A percentile compares a stretch with the other conserved stretches of the same genome.
These are phyloP conservation scores for Speoplatyrhinus poulsoni DNA, from an alignment of 2,113 vertebrate species.

Conservation along the genomic window DNA sequence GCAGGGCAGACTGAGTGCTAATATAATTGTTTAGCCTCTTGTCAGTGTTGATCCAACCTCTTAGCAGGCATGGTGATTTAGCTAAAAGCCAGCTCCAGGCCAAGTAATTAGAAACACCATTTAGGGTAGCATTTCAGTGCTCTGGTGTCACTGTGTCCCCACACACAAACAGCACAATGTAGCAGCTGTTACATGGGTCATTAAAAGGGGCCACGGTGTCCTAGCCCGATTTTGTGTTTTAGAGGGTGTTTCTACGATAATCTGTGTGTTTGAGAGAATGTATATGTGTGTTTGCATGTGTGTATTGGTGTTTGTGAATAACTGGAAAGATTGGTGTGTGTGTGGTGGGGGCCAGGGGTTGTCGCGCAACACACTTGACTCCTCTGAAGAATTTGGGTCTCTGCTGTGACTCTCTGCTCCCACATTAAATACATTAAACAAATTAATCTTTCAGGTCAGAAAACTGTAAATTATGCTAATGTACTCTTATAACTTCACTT, in stretches of 20 bases:
- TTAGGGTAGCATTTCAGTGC: conserved; percentile 75
- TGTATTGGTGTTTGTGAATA: not conserved
- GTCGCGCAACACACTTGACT: too few species aligned
- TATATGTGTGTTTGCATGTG: conserved; percentile 11
- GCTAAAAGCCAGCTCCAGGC: conserved; percentile 84
- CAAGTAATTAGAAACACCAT: conserved; percentile 83
- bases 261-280: conserved; percentile 31
- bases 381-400: too few species aligned
- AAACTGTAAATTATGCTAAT: too few species aligned
- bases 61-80: conserved; percentile 81
- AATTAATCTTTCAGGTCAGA: too few species aligned
- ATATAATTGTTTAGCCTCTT: conserved; percentile 82
- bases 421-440: too few species aligned
- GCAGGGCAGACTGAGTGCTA: conserved; percentile 78
- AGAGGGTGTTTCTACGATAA: conserved; percentile 42
- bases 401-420: too few species aligned
- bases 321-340: not conserved
- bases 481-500: too few species aligned
- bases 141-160: conserved; percentile 56
- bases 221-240: conserved; percentile 46
- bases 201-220: conserved; percentile 71
- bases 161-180: conserved; percentile 42
- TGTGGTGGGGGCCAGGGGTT: not conserved
- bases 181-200: conserved; percentile 78
- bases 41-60: conserved; percentile 82